Evolutionary conservation across 2,113 vertebrate genomes (phyloP).

Genomic region (Lipophrys pholis): DNA sequence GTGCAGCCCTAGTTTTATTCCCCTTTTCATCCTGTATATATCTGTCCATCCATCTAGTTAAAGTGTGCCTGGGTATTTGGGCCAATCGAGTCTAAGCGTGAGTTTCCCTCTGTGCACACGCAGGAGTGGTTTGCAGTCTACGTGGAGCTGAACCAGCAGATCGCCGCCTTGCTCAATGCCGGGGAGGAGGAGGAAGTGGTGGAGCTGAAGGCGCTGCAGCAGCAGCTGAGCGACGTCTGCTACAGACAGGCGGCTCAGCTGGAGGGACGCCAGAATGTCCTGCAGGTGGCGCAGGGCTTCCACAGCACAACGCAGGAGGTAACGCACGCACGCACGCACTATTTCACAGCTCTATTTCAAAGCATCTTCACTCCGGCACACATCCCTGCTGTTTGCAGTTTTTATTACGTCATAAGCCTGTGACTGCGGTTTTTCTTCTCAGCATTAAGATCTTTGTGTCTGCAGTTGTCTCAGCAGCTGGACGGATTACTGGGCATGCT

Average conservation of each 20-base stretch:
- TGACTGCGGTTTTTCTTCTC: too few species aligned
- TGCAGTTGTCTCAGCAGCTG: constrained; percentile 95
- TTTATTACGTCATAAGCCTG: too few species aligned
- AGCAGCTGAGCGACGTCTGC: constrained; percentile 98
- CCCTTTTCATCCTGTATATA: too few species aligned
- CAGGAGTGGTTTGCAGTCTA: constrained; percentile 99
- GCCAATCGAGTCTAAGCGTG: too few species aligned
- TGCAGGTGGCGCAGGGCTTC: constrained; percentile 95
- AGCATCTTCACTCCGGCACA: too few species aligned
- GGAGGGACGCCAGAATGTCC: constrained; percentile 94
- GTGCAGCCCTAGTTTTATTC: too few species aligned
- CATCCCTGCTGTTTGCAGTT: too few species aligned
- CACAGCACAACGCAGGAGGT: constrained; percentile 96
- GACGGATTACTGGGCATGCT: constrained; percentile 97
- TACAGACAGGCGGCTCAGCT: constrained; percentile 97
- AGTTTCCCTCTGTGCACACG: background rate
- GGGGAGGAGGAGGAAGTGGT: constrained; percentile 95
- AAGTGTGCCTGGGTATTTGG: too few species aligned
- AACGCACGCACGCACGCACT: constrained; percentile 37
- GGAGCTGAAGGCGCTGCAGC: constrained; percentile 94
- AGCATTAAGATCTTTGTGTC: background rate
- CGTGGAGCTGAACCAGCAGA: constrained; percentile 99
- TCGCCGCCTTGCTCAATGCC: constrained; percentile 91
- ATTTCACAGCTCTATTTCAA: too few species aligned
- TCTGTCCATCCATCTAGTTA: too few species aligned